A percentile compares a stretch with the other conserved stretches of the same genome.
Evolutionary conservation across 2,113 vertebrate species (phyloP).

Genomic region (Heliornis fulica): DNA sequence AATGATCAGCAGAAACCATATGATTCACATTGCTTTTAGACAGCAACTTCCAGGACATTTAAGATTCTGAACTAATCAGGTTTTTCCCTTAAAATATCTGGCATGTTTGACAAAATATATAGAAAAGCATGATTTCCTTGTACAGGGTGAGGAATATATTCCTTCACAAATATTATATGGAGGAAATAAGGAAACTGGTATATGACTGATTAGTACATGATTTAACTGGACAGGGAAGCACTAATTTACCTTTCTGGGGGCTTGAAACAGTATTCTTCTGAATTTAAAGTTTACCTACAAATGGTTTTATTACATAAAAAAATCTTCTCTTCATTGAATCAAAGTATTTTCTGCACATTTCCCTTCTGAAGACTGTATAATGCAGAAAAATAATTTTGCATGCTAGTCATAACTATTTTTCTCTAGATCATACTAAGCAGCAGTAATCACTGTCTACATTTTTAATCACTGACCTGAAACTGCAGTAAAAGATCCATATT

Average conservation of each 20-base stretch:
- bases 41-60: neutral
- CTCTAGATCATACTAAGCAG: neutral
- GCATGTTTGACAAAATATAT: accelerated
- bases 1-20: neutral
- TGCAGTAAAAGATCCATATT: neutral
- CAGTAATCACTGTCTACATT: accelerated
- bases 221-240: neutral
- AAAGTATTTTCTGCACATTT: neutral
- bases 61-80: neutral
- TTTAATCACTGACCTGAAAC: neutral
- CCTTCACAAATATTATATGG: neutral
- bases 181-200: neutral
- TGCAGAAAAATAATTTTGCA: neutral
- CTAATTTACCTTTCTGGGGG: neutral
- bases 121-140: neutral
- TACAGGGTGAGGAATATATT: neutral
- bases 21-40: neutral
- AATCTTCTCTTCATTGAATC: neutral
- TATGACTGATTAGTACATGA: accelerated
- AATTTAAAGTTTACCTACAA: neutral
- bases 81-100: neutral
- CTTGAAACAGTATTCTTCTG: neutral
- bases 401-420: neutral
- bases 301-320: neutral
- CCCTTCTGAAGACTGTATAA: neutral